Evolutionary conservation across 2,888 invertebrate species (phyloP).

Genomic region (Agonopterix arenella): DNA sequence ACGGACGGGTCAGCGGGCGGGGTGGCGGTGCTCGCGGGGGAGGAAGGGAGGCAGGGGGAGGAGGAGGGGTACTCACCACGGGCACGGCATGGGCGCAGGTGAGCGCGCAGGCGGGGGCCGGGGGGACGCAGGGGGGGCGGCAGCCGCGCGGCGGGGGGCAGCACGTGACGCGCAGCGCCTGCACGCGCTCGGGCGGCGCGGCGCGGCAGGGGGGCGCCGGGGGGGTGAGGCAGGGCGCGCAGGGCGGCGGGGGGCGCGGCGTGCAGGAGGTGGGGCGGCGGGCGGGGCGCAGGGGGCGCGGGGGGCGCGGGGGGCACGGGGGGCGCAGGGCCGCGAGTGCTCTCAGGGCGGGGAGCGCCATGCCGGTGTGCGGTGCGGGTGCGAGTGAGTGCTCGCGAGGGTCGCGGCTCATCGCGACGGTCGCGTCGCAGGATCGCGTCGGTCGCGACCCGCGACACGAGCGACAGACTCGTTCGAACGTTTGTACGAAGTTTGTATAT

Average conservation of each 20-base stretch:
- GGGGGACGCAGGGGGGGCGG: constrained; percentile 9
- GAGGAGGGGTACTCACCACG: constrained; percentile 8
- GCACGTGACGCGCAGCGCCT: background rate
- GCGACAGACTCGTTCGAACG: background rate
- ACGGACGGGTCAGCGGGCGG: no score
- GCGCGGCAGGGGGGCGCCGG: constrained; percentile 1
- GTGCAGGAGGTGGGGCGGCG: background rate
- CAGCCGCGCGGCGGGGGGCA: constrained; percentile 16
- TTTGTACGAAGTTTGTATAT: no score
- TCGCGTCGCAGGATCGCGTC: background rate
- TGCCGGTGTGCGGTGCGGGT: background rate
- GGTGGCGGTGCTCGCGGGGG: no score
- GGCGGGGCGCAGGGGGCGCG: background rate
- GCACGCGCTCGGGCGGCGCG: background rate
- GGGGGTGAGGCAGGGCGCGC: background rate
- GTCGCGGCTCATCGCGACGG: background rate
- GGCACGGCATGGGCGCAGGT: constrained; percentile 21
- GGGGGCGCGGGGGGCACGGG: background rate
- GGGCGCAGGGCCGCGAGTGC: background rate
- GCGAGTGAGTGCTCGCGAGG: background rate
- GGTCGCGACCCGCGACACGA: background rate
- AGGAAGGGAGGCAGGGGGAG: background rate
- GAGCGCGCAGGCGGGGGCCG: constrained; percentile 26
- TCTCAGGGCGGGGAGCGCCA: background rate
- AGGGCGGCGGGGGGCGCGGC: background rate